Evolutionary conservation across 2,888 invertebrate species (phyloP), one percentile per base, ranked within the genome.

Genomic region (Schizotus pectinicornis): DNA sequence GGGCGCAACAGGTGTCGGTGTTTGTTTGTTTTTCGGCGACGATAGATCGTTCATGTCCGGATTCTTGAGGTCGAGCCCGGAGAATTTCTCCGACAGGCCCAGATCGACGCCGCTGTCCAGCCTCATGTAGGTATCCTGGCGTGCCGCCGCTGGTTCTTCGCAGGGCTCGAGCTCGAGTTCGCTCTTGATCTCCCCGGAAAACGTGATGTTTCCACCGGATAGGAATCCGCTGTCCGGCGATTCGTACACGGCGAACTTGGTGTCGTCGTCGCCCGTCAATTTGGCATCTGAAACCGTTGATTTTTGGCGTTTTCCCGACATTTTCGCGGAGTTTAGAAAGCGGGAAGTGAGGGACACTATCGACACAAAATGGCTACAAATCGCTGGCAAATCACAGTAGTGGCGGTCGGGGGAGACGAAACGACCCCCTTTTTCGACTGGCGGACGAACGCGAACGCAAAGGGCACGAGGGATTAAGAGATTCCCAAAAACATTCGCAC

Each of bases 21-120:
- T 36, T 36, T 31, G 34, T 36, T 52, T 59, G 32, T 38, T 59
- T 59, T 66, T 67, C 11, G 64, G 56, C 30, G 68, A 67, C 59
- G 71, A 74, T 2, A 80, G 67, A 62, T 80, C 74, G 65, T 82
- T 81, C 8, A 77, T 59, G 36, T 73, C 76, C 14, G 73, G 72
- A 59, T 80, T 78, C 61, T 80, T 81, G 53, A 86, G 70, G 67
- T 81, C 83, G 61, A 88, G 78, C 67, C 83, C 84, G 62, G 85
- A 84, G 65, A 91, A 82, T 71, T 83, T 84, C 72, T 88, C 87
- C 50, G 85, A 81, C 65, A 88, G 80, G 54, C 67, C 68, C 75
- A 81, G 77, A 69, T 85, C 86, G 30, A 88, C 82, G 69, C 88
- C 90, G 81, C 88, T 88, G 75, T 91, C 90, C 55, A 85, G 77